Evolutionary conservation across 2,113 vertebrate genomes (phyloP).

Genomic region (Potamarius usumacintae): DNA sequence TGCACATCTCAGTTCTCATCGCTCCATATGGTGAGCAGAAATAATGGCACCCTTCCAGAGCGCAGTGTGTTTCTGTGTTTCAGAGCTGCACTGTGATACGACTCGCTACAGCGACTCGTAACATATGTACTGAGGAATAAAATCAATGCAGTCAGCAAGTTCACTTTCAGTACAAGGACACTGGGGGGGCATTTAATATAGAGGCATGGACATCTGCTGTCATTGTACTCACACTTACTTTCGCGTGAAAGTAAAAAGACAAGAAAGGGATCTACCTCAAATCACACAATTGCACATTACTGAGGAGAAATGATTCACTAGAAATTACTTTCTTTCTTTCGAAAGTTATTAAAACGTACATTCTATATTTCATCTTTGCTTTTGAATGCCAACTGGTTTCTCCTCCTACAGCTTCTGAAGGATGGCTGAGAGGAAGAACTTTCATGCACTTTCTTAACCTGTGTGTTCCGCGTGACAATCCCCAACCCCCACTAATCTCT

Average conservation of each 20-base stretch:
- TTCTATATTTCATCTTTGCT: not conserved
- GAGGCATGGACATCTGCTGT: not conserved
- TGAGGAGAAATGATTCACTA: not conserved
- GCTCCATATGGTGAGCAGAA: not conserved
- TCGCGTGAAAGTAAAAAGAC: not conserved
- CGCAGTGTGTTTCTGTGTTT: not conserved
- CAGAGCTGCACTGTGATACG: not conserved
- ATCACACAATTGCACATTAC: not conserved
- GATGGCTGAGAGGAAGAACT: not conserved
- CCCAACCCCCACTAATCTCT: not conserved
- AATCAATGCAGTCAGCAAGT: not conserved
- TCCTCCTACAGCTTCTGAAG: not conserved
- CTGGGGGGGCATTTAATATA: not conserved
- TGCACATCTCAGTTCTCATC: not conserved
- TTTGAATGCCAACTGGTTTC: not conserved
- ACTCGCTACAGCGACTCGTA: not conserved
- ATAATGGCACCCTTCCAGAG: not conserved
- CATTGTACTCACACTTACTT: not conserved
- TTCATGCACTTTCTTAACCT: not conserved
- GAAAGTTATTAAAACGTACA: not conserved
- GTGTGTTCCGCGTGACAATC: not conserved
- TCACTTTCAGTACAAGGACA: conserved; percentile 2
- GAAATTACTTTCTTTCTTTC: not conserved
- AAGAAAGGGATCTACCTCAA: not conserved
- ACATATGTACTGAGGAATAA: not conserved